Base-by-base conservation (phyloP, 2,888 invertebrate genomes). In the Mellilla xanthometata region DNA sequence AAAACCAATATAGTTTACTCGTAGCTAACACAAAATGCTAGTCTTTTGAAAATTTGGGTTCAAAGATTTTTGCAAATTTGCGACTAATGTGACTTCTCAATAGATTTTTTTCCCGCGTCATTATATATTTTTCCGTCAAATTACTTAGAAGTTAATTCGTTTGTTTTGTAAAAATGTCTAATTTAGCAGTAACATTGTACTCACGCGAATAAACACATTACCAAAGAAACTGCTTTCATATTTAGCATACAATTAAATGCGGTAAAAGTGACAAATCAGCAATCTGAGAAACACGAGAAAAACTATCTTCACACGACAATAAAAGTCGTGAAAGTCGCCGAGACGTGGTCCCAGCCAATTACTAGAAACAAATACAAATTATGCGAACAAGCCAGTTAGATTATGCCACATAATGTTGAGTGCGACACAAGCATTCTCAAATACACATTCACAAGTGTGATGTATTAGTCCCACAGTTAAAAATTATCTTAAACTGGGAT, bases 301-400 rank as follows among this genome's bases (percentile, higher is more conserved):
- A 51, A 58, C 58, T 64, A 65, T 68, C 66, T 54, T 58, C 54
- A 12, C 35, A 57, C 58, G 56, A 50, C 54, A 60, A 66, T 58
- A 57, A 52, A 36, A 42, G 44, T 32, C 31, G 65, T 45, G 72
- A 70, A 70, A 71, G 68, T 49, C 19, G 11, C 32, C 8, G 23
- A 39, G 30, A 23, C 41, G 24, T 39, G 31, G 47, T 54, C 56
- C 38, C 56, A 52, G 48, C 22, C 43, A 56, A 49, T 57, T 54
- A 56, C 38, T 58, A 54, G 54, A 54, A 59, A 56, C 68, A 59
- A 60, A 68, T 41, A 56, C 32, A 53, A 55, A 55, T 60, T 53
- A 51, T 54, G 51, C 49, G 52, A 57, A 52, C 44, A 52, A 34
- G 36, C 51, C 49, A 31, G 33, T 32, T 23, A 34, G 31, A 31